phyloP scores from a whole-genome alignment of 2,113 vertebrate genomes.

The Platysteira castanea region DNA sequence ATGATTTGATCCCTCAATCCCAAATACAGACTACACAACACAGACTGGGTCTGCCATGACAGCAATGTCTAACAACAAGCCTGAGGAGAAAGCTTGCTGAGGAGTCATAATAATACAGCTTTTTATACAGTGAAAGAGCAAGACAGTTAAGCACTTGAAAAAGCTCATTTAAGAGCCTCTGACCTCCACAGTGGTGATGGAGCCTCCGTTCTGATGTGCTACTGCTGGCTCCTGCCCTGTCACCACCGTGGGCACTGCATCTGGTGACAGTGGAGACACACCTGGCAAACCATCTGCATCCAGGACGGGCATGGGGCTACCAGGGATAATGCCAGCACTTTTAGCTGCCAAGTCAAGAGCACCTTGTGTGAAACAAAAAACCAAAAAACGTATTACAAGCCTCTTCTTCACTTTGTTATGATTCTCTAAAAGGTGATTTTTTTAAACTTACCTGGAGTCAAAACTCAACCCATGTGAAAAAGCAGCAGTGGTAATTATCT shows the following conservation, averaged over 20 bases:
- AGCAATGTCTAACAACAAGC: background rate
- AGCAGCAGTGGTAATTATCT: background rate
- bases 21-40: background rate
- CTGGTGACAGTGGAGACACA: slow-evolving; percentile 69
- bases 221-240: slow-evolving; percentile 52
- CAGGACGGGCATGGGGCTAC: slow-evolving; percentile 79
- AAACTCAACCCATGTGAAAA: background rate
- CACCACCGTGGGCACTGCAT: slow-evolving; percentile 35
- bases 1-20: background rate
- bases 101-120: background rate
- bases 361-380: slow-evolving; percentile 69
- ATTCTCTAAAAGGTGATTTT: background rate
- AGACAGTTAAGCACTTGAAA: background rate
- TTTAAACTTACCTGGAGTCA: background rate
- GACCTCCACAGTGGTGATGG: slow-evolving; percentile 50
- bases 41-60: background rate
- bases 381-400: background rate
- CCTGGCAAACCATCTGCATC: slow-evolving; percentile 72
- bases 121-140: background rate
- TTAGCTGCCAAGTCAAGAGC: slow-evolving; percentile 93
- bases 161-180: slow-evolving; percentile 4
- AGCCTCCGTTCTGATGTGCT: slow-evolving; percentile 70
- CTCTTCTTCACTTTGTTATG: background rate
- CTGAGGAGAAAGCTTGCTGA: background rate
- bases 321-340: slow-evolving; percentile 94